phyloP scores from a whole-genome alignment of 2,888 invertebrate genomes.

The Horisme vitalbata region DNA sequence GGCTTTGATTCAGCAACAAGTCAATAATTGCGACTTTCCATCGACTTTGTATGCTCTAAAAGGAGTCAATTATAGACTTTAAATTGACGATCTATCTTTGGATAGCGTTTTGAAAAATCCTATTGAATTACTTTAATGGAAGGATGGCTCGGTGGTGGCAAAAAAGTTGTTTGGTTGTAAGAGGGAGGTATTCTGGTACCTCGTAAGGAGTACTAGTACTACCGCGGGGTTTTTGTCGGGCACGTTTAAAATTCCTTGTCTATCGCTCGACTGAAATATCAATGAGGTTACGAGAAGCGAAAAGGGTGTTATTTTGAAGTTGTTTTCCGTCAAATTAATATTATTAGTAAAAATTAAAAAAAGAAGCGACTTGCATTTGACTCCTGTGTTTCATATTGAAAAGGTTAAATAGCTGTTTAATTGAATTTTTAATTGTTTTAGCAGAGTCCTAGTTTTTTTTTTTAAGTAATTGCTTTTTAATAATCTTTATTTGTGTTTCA shows the following conservation, averaged over 20 bases:
- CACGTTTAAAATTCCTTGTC: conserved; percentile 15
- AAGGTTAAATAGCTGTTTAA: too few species aligned
- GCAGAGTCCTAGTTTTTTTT: too few species aligned
- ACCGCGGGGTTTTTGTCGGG: conserved; percentile 6
- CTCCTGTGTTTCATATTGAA: too few species aligned
- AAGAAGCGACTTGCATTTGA: too few species aligned
- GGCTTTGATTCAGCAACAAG: conserved; percentile 16
- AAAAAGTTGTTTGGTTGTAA: conserved; percentile 50
- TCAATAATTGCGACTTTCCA: conserved; percentile 22
- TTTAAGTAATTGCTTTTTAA: too few species aligned
- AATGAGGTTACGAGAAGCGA: conserved; percentile 1
- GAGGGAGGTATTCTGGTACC: conserved; percentile 27
- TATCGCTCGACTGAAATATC: conserved; percentile 14
- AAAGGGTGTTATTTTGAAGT: conserved; percentile 2
- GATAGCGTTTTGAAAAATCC: conserved; percentile 51
- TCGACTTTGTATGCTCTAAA: conserved; percentile 30
- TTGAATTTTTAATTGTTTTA: too few species aligned
- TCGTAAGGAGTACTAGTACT: not conserved
- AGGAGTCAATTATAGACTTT: conserved; percentile 43
- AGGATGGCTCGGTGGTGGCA: conserved; percentile 39
- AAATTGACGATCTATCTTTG: conserved; percentile 32
- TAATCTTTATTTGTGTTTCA: too few species aligned
- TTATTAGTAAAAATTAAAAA: not conserved
- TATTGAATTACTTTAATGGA: conserved; percentile 64
- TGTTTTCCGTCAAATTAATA: too few species aligned